Evolutionary conservation across 2,113 vertebrate genomes (phyloP).

Genomic region (Pavo muticus): DNA sequence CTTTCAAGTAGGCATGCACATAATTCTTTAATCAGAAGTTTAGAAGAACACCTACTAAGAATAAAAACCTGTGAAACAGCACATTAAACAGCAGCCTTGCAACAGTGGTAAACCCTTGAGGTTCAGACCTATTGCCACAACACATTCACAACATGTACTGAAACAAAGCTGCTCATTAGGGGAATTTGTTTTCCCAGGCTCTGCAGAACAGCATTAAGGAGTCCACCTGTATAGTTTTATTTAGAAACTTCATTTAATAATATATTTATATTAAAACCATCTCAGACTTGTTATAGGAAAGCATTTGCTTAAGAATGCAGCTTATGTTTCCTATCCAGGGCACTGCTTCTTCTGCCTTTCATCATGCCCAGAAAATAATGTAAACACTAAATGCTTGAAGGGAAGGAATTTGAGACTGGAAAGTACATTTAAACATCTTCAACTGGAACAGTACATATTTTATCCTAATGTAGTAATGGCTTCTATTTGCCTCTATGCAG

Average conservation of each 20-base stretch:
- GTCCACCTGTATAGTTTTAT: not conserved
- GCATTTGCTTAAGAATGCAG: slow-evolving; percentile 28
- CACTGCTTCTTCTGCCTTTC: slow-evolving; percentile 60
- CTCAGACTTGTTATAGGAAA: slow-evolving; percentile 33
- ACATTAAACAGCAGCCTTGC: not conserved
- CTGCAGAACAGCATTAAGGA: not conserved
- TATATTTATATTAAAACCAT: slow-evolving; percentile 10
- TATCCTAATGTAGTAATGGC: slow-evolving; percentile 81
- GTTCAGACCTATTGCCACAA: accelerated
- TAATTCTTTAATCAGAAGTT: not conserved
- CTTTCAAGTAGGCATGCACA: not conserved
- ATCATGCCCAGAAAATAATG: slow-evolving; percentile 39
- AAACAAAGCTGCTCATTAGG: not conserved
- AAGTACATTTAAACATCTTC: slow-evolving; percentile 63
- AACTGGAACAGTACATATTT: slow-evolving; percentile 72
- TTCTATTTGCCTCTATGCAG: slow-evolving; percentile 3
- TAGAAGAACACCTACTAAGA: not conserved
- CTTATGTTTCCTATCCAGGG: not conserved
- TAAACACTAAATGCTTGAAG: slow-evolving; percentile 59
- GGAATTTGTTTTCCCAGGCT: not conserved
- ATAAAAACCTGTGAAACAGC: not conserved
- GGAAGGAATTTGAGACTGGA: slow-evolving; percentile 65
- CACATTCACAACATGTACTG: accelerated
- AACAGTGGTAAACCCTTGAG: not conserved
- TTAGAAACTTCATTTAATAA: slow-evolving; percentile 35